Evolutionary conservation across 2,888 invertebrate genomes (phyloP).

Genomic region (Caenorhabditis sp.): DNA sequence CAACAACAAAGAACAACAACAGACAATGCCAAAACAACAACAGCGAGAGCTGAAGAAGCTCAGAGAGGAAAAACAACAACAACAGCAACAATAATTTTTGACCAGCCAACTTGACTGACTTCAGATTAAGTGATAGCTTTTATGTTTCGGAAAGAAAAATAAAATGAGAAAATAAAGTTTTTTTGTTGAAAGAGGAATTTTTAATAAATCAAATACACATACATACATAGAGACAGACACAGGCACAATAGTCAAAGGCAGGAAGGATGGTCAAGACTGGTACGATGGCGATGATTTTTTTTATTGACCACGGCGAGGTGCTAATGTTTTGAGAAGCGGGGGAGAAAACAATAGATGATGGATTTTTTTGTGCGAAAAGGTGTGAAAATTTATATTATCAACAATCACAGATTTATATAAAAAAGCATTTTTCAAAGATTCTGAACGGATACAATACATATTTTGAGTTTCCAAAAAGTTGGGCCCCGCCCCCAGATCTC

Average conservation of each 20-base stretch:
- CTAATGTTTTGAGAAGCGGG: too few relatives aligned
- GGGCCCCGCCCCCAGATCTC: too few relatives aligned
- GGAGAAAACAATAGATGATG: not conserved
- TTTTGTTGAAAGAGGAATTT: not conserved
- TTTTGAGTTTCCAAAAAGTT: too few relatives aligned
- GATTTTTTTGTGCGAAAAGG: not conserved
- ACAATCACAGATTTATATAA: too few relatives aligned
- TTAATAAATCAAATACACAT: not conserved
- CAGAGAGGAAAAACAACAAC: conserved; percentile 13
- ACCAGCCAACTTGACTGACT: not conserved
- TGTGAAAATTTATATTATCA: too few relatives aligned
- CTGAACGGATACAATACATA: too few relatives aligned
- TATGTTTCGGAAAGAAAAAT: not conserved
- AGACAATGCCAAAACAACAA: conserved; percentile 41
- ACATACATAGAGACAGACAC: not conserved
- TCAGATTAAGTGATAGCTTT: not conserved
- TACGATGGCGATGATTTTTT: not conserved
- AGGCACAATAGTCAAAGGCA: not conserved
- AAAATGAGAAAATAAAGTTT: too few relatives aligned
- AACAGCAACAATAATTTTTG: not conserved
- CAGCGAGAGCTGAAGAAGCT: conserved; percentile 22
- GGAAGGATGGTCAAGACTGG: not conserved
- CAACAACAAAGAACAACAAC: conserved; percentile 15
- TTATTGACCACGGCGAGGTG: not conserved
- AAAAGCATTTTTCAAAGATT: too few relatives aligned